phyloP scores from a whole-genome alignment of 2,113 vertebrate genomes.

The Genyomyrus donnyi region DNA sequence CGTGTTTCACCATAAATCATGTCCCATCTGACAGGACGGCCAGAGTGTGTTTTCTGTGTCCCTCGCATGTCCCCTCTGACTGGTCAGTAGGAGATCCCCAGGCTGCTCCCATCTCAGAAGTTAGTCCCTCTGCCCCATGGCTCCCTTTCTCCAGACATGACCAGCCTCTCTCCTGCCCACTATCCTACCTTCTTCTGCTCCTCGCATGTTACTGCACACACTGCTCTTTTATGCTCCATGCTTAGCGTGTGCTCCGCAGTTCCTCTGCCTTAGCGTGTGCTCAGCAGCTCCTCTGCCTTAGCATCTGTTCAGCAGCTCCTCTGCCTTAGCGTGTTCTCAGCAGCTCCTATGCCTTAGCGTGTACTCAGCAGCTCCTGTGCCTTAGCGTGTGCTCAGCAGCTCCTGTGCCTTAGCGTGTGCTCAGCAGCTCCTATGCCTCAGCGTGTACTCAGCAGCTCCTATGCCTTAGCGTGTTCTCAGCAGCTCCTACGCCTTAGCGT shows the following conservation, averaged over 20 bases:
- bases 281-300: no score
- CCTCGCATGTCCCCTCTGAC: no score
- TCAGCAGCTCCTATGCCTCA: neutral
- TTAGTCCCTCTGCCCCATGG: neutral
- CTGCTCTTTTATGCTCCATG: slow-evolving; percentile 54
- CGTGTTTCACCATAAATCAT: neutral
- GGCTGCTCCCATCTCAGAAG: slow-evolving; percentile 20
- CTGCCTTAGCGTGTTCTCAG: slow-evolving; percentile 37
- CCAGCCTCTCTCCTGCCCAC: neutral
- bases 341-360: neutral
- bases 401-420: no score
- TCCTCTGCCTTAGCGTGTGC: no score
- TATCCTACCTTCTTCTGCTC: slow-evolving; percentile 35
- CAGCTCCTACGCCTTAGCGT: neutral
- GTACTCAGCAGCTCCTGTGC: no score
- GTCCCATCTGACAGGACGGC: no score
- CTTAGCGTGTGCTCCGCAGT: slow-evolving; percentile 46
- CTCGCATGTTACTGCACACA: slow-evolving; percentile 57
- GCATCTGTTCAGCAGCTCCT: no score
- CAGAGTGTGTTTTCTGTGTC: neutral
- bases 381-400: no score
- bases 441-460: slow-evolving; percentile 41
- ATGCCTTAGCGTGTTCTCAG: neutral
- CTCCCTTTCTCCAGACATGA: neutral
- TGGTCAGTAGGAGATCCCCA: neutral